Percentiles rank a stretch among this genome's conserved stretches.
Evolutionary conservation across 2,113 vertebrate species (phyloP).

Genomic region (Ciconia boyciana): DNA sequence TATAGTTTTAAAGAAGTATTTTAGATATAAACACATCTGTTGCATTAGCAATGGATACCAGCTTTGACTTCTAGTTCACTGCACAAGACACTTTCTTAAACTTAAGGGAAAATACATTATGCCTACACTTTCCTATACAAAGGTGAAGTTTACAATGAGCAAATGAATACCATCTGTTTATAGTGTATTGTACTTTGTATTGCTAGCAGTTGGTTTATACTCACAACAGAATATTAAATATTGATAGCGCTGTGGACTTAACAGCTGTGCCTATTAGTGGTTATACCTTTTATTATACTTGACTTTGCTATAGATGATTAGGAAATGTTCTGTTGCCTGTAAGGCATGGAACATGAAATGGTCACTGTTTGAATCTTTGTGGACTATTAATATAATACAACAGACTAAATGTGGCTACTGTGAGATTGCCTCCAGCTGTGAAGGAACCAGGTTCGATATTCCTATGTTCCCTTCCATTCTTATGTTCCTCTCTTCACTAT

Average conservation of each 20-base stretch:
- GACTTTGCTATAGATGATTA: neutral
- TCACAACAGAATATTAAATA: neutral
- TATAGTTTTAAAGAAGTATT: neutral
- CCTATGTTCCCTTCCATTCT: neutral
- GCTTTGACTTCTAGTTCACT: neutral
- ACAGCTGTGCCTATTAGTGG: neutral
- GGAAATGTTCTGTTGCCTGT: neutral
- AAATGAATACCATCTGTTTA: conserved; percentile 23
- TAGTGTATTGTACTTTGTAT: neutral
- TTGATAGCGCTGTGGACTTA: neutral
- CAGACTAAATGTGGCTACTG: neutral
- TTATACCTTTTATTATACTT: neutral
- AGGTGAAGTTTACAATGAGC: neutral
- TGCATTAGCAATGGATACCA: neutral
- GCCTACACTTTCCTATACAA: neutral
- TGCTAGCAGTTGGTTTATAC: neutral
- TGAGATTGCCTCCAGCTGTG: neutral
- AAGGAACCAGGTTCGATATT: neutral
- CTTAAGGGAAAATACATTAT: neutral
- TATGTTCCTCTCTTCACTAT: neutral
- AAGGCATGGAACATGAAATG: neutral
- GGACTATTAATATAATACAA: neutral
- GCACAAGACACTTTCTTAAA: neutral
- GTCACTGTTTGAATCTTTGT: neutral
- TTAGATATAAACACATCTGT: conserved; percentile 8